Conservation (phyloP, 2,888 invertebrate species). For the Copidosoma aretas region DNA sequence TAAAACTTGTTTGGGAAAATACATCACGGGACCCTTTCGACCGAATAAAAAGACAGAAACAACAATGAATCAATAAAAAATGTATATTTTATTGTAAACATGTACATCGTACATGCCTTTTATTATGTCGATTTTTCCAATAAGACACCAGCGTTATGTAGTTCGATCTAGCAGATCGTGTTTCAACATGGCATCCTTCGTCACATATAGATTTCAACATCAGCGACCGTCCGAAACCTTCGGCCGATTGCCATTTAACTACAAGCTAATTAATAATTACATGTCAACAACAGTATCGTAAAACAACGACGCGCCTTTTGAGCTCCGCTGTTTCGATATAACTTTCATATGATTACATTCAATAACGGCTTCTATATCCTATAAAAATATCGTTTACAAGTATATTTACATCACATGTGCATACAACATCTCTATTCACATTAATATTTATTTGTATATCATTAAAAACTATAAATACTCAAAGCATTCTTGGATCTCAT, state of each 20-base stretch:
- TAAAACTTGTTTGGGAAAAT: too few relatives aligned
- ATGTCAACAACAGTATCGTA: conserved; percentile 27
- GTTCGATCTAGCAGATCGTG: conserved; percentile 30
- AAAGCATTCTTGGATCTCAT: conserved; percentile 4
- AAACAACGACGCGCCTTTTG: too few relatives aligned
- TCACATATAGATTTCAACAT: background rate
- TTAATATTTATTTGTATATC: background rate
- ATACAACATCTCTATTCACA: conserved; percentile 2
- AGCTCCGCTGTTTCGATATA: too few relatives aligned
- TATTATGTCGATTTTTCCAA: conserved; percentile 10
- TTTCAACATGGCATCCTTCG: conserved; percentile 12
- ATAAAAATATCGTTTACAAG: conserved; percentile 10
- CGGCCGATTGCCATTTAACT: conserved; percentile 21
- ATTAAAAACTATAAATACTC: conserved; percentile 10
- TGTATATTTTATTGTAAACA: conserved; percentile 28
- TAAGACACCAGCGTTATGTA: conserved; percentile 14
- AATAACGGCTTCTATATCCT: background rate
- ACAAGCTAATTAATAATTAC: conserved; percentile 37
- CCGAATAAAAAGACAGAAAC: conserved; percentile 3
- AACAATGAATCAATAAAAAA: conserved; percentile 26
- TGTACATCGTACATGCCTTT: conserved; percentile 37
- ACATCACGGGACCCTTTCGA: too few relatives aligned
- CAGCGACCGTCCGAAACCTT: conserved; percentile 20
- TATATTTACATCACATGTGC: background rate
- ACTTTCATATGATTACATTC: background rate